phyloP scores from a whole-genome alignment of 2,113 vertebrate genomes.

The Oxyruncus cristatus region DNA sequence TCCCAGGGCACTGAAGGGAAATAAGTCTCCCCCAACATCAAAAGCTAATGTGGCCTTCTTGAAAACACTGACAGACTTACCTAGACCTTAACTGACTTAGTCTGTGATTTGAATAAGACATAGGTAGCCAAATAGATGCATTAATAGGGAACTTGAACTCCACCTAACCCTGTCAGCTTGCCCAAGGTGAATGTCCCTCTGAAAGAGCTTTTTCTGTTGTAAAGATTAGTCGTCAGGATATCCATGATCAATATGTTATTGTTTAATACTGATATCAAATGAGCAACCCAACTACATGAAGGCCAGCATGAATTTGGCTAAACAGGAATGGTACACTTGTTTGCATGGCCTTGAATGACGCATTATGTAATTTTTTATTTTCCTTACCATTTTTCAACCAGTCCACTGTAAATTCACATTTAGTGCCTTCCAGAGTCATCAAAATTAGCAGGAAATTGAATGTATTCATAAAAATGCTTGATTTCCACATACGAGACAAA shows the following conservation, averaged over 20 bases:
- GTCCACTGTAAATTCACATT: background rate
- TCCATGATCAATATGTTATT: background rate
- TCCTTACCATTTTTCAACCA: background rate
- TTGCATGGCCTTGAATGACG: background rate
- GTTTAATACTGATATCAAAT: background rate
- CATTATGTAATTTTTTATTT: background rate
- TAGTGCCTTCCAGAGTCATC: background rate
- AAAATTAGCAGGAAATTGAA: background rate
- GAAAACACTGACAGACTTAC: background rate
- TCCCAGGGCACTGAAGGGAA: background rate
- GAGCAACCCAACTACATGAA: background rate
- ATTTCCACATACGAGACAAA: background rate
- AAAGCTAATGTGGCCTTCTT: background rate
- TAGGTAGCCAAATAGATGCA: background rate
- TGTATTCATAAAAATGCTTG: background rate
- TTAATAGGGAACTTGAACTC: background rate
- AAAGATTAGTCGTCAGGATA: background rate
- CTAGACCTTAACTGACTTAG: background rate
- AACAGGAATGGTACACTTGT: background rate
- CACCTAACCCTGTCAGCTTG: background rate
- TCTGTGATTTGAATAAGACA: background rate
- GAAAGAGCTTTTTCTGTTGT: background rate
- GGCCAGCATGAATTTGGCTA: background rate
- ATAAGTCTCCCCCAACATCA: background rate
- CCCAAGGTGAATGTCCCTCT: background rate